These are phyloP conservation scores for rat (Rattus norvegicus) DNA, from an alignment of 2,113 vertebrate species.

Conservation along the genomic window GRCr8 NC_086024.1:67765001-67765500, in stretches of 20 bases:
- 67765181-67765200: background rate
- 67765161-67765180: background rate
- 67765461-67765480: background rate
- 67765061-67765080: background rate
- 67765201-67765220: background rate
- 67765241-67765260: background rate
- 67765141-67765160: background rate
- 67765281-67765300: constrained; percentile 22
- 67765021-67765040: constrained; percentile 26
- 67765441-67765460: background rate
- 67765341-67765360: background rate
- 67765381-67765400: background rate
- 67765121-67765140: background rate
- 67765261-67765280: background rate
- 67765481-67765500: background rate
- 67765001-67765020: background rate
- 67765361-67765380: constrained; percentile 6
- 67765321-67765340: background rate
- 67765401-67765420: background rate
- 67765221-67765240: background rate
- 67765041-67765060: background rate
- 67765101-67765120: background rate
- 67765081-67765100: background rate
- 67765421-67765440: background rate
- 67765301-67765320: constrained; percentile 42